Percentiles rank a stretch among this genome's conserved stretches.
Conservation (phyloP, 2,888 invertebrate species). For the Salticus scenicus region DNA sequence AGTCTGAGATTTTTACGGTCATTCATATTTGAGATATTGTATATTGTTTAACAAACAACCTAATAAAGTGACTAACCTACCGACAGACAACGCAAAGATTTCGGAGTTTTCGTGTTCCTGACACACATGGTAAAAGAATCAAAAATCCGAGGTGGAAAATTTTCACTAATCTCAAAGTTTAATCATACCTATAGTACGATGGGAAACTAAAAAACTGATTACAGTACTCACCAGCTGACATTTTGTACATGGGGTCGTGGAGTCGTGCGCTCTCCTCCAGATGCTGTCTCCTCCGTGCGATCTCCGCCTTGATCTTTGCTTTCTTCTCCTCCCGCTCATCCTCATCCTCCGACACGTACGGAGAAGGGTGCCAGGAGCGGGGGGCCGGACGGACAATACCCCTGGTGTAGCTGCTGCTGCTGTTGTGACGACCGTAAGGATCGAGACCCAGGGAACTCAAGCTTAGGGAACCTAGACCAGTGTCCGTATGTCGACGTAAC, state of each 20-base stretch:
- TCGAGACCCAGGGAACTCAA: constrained; percentile 59
- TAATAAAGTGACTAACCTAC: too few species aligned
- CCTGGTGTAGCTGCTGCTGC: constrained; percentile 73
- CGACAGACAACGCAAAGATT: too few species aligned
- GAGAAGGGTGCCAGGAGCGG: constrained; percentile 79
- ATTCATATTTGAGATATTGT: too few species aligned
- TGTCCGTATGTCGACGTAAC: constrained; percentile 69
- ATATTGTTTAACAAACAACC: too few species aligned
- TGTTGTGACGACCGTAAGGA: constrained; percentile 62
- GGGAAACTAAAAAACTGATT: too few species aligned
- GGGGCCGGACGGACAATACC: constrained; percentile 77
- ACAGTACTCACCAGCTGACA: too few species aligned
- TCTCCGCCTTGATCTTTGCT: constrained; percentile 80
- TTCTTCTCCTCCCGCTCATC: constrained; percentile 80
- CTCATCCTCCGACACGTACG: constrained; percentile 78
- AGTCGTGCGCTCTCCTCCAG: constrained; percentile 79
- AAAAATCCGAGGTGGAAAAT: too few species aligned
- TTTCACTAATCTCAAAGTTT: too few species aligned
- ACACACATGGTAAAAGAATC: too few species aligned
- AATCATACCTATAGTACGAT: too few species aligned
- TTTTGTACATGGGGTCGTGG: constrained; percentile 78
- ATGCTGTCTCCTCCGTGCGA: constrained; percentile 80
- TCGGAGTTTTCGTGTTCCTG: too few species aligned
- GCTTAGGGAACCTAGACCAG: constrained; percentile 52
- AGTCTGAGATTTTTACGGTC: too few species aligned